Base-by-base conservation (phyloP, 2,797 vertebrate species). In the Melanitta fusca region DNA sequence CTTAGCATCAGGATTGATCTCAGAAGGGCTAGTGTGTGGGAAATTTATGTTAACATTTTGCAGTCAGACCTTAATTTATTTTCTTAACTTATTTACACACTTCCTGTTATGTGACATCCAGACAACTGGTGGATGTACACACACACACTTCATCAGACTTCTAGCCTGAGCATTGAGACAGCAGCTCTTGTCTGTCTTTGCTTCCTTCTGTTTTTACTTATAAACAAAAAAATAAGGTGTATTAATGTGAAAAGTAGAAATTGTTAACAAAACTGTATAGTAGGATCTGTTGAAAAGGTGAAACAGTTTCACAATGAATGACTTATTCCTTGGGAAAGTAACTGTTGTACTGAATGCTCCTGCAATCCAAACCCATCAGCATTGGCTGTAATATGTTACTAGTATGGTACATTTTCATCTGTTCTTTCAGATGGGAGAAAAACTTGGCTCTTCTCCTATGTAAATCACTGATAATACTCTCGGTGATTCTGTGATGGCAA, bases 1-100 rank as follows among this genome's bases (percentile, higher is more conserved):
- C 32, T 91, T 57, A 74, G 53, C 49, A 80, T 85, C 64, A 78
- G 57, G 45, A 85, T 87, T 87, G 90, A 82, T 93, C 84, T 82
- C 43, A 66, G 22, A 54, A 81, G 38, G 22, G 41, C 53, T 80
- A 8, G 71, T 73, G 22, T 41, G 18, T 3, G 60, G 64, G 28
- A 87, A 74, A 60, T 81, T 81, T 51, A 81, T 81, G 38, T 68
- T 54, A 81, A 47, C 7, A 0, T 87, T 94, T 87, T 92, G 41
- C 53, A 85, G 64, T 60, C 34, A 51, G 81, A 62, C 5, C 2
- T 88, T 28, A n/a, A 62, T 79, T 94, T 95, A 62, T 93, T 89
- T 87, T 92, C 84, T 60, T 90, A 78, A 3, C n/a, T 62, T 83
- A 41, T 57, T 85, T 93, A 25, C 65, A 39, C 18, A 1, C 30